Conservation (phyloP, 23 tunicate species). For the Ciona savignyi region DNA sequence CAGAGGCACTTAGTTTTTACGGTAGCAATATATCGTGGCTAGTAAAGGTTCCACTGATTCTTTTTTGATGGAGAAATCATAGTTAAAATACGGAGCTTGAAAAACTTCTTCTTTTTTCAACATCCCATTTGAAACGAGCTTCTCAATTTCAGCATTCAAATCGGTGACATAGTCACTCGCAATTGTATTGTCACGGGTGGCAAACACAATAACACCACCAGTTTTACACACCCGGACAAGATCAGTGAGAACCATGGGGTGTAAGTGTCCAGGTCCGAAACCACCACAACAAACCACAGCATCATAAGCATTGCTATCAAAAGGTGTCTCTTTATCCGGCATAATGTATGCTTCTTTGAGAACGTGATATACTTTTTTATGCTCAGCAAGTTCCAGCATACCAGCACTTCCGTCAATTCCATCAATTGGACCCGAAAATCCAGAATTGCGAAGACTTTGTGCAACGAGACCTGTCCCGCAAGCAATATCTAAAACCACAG, state of each 20-base stretch:
- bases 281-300: constrained; percentile 57
- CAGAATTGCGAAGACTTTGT: constrained; percentile 1
- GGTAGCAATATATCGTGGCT: constrained; percentile 8
- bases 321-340: constrained; percentile 4
- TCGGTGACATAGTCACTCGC: constrained; percentile 27
- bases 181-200: constrained; percentile 22
- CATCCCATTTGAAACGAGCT: background rate
- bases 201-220: constrained; percentile 30
- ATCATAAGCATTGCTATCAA: constrained; percentile 18
- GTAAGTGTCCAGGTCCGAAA: constrained; percentile 44
- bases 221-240: constrained; percentile 13
- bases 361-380: background rate
- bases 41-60: background rate
- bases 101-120: constrained; percentile 8
- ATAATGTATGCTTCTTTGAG: constrained; percentile 15
- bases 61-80: constrained; percentile 10
- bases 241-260: constrained; percentile 14
- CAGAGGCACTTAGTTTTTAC: background rate
- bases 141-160: background rate
- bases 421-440: constrained; percentile 25
- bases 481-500: constrained; percentile 18
- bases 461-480: constrained; percentile 53
- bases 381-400: constrained; percentile 26
- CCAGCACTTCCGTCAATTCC: constrained; percentile 44
- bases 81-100: constrained; percentile 13